A percentile compares a stretch with the other conserved stretches of the same genome.
Conservation (phyloP, 2,113 vertebrate genomes). For the Myotis yumanensis region DNA sequence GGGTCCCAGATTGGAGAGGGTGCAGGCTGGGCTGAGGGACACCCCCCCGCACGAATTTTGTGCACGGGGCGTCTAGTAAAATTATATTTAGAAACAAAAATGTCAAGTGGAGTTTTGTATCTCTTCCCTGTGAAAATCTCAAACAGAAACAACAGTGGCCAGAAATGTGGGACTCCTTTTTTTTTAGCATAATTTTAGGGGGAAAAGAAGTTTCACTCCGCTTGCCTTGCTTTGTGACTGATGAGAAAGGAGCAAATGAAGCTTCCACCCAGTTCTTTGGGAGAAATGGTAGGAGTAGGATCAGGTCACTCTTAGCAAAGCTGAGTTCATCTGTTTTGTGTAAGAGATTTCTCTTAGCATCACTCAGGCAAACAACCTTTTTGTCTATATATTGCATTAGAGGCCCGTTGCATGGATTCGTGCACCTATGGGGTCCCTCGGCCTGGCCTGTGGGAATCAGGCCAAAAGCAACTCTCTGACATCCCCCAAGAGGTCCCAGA, state of each 20-base stretch:
- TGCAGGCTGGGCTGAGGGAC: too few species aligned
- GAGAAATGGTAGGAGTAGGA: not conserved
- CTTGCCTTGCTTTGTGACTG: not conserved
- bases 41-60: too few species aligned
- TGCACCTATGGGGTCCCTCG: too few species aligned
- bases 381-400: not conserved
- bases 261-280: not conserved
- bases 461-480: too few species aligned
- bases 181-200: not conserved
- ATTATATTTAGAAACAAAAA: too few species aligned
- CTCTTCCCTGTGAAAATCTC: constrained; percentile 6
- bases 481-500: too few species aligned
- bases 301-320: not conserved
- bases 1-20: too few species aligned
- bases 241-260: not conserved
- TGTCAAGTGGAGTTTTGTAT: not conserved
- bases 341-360: constrained; percentile 1
- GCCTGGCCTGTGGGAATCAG: too few species aligned
- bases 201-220: not conserved
- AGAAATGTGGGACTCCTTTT: not conserved
- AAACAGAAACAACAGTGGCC: not conserved
- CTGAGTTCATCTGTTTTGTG: not conserved
- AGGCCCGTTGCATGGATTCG: too few species aligned
- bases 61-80: too few species aligned
- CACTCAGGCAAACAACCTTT: not conserved